Percentiles rank a stretch among this genome's conserved stretches.
Conservation (phyloP, 2,113 vertebrate genomes). For the Gambusia holbrooki region DNA sequence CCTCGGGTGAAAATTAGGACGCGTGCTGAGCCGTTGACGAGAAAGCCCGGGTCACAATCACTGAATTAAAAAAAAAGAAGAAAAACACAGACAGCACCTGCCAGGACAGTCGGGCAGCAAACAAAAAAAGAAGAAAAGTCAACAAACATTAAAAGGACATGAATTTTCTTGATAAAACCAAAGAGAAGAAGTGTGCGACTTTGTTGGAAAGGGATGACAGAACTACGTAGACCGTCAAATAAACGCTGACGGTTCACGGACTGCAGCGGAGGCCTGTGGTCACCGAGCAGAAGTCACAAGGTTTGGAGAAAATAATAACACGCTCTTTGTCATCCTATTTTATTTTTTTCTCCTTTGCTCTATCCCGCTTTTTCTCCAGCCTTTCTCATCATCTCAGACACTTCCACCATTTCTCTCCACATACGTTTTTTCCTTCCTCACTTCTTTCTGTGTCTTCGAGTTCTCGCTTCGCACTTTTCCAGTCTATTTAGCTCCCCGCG, state of each 20-base stretch:
- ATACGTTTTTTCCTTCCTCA: constrained; percentile 9
- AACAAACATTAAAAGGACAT: constrained; percentile 7
- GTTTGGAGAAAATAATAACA: constrained; percentile 33
- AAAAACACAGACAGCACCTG: not conserved
- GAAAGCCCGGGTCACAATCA: not conserved
- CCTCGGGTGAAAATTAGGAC: constrained; percentile 18
- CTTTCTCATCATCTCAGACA: constrained; percentile 34
- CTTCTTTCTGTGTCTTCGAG: not conserved
- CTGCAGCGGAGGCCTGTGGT: constrained; percentile 60
- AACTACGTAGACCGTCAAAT: constrained; percentile 61
- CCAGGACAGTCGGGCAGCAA: not conserved
- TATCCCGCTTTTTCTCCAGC: constrained; percentile 20
- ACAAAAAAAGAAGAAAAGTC: not conserved
- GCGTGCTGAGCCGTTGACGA: constrained; percentile 14
- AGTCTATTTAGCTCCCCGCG: constrained; percentile 20
- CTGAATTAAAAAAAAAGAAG: not conserved
- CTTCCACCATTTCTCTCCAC: constrained; percentile 13
- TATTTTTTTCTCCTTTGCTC: constrained; percentile 26
- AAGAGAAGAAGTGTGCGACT: constrained; percentile 39
- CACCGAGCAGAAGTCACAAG: constrained; percentile 44
- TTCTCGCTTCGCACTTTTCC: not conserved
- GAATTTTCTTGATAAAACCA: constrained; percentile 45
- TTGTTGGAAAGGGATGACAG: constrained; percentile 56
- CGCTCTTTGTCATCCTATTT: constrained; percentile 31
- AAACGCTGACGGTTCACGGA: constrained; percentile 60